Base-by-base conservation (phyloP, 2,113 vertebrate genomes). In the Mungos mungo region DNA sequence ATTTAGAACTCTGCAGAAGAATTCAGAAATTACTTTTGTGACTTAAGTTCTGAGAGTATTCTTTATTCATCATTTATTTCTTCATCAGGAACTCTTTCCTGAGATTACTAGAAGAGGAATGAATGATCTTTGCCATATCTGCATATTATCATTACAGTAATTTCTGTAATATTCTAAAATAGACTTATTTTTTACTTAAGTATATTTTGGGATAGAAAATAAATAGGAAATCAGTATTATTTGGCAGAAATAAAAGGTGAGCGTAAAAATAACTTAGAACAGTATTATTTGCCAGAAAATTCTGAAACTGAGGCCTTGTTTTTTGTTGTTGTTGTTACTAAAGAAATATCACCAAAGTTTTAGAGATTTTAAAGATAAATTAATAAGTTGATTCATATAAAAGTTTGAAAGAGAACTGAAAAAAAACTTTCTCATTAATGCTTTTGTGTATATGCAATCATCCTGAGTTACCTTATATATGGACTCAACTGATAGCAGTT, bases 21-120 rank as follows among this genome's bases (percentile, higher is more conserved):
- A 93, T 11, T 95, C 31, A 88, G 86, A 96, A 95, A 85, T 85
- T 74, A 74, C 83, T 15, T 95, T 90, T 94, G 79, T 95, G 47
- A 93, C 69, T 89, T 21, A 81, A 66, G n/a, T 95, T 96, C 76
- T 33, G 69, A 84, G 93, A 84, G 31, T 79, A 60, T 79, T 68
- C 11, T 45, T 79, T 83, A 45, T 74, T 80, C 38, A 65, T 90
- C 38, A 69, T 71, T 71, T 65, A 25, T n/a, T 47, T 57, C 63
- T 27, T 79, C 50, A 66, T 94, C 19, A 65, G 71, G 19, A 71
- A 41, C 13, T 63, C 38, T 95, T 83, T 50, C 14, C 33, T 50
- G 52, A 88, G 86, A 57, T 88, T 86, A 83, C 50, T 68, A 31
- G 41, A 94, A 87, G 68, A 68, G n/a, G 29, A 38, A 87, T 90